Base-by-base conservation (phyloP, 1,140 invertebrate genomes). In the Heliconius hewitsoni region DNA sequence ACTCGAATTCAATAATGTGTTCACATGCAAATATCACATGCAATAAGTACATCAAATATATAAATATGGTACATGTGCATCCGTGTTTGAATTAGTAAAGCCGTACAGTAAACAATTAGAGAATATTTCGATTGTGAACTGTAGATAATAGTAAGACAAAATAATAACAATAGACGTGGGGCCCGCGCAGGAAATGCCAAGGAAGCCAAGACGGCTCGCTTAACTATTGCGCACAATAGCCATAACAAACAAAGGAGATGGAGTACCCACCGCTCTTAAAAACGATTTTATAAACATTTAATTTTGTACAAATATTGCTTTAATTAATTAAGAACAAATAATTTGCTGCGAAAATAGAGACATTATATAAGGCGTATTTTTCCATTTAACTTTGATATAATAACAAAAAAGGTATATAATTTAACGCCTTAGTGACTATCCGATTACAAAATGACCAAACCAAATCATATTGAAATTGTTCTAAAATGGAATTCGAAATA, bases 211-310 rank as follows among this genome's bases (percentile, higher is more conserved):
- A 86, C 82, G 83, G 76, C 77, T 60, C 75, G 84, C 81, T 82
- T 81, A 86, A 85, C 87, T 85, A 87, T 87, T 89, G 85, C 87
- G 86, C 85, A 93, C 87, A 91, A 92, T 90, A 78, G 84, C 81
- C 78, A 82, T 82, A 85, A 86, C 83, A 85, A 88, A 90, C 89
- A 91, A 91, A 87, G 85, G 81, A 85, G 78, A 81, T 80, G 78
- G 74, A 85, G 82, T 50, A 52, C 55, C 55, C 19, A 9, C 50
- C 52, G 23, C 77, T 81, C 76, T 81, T n/a, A 77, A 60, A 55
- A 81, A 57, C 66, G 70, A 60, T 76, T 52, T 55, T 76, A 71
- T 80, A 80, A 80, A 80, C 79, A 80, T 66, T 52, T n/a, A 80
- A 42, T 46, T 39, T 11, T 23, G n/a, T 34, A 70, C 60, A 39